Conservation (phyloP, 2,888 invertebrate species). For the Lacanobia oleracea region DNA sequence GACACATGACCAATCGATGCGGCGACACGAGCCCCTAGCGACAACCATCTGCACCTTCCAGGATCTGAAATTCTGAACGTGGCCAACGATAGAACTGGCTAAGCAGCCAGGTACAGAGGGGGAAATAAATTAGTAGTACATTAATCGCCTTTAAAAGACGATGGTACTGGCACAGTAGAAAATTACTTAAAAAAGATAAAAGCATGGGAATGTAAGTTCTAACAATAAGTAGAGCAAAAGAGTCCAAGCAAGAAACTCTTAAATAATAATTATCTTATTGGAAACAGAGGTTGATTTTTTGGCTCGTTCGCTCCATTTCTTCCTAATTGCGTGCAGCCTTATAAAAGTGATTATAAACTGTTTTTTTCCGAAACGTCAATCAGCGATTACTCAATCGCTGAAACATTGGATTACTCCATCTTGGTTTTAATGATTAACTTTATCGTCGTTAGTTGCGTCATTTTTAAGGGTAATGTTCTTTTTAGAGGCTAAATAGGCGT, state of each 20-base stretch:
- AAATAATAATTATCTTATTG: constrained; percentile 32
- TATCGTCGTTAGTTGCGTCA: constrained; percentile 17
- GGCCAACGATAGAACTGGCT: background rate
- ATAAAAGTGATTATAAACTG: constrained; percentile 40
- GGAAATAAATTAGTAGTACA: no score
- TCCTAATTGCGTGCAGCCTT: constrained; percentile 43
- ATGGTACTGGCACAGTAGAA: background rate
- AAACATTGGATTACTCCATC: constrained; percentile 44
- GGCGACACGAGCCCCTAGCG: no score
- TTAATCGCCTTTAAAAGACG: background rate
- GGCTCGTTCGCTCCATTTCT: constrained; percentile 50
- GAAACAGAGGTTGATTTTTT: constrained; percentile 12
- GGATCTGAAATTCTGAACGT: background rate
- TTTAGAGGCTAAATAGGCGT: background rate
- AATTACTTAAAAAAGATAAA: background rate
- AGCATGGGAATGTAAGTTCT: background rate
- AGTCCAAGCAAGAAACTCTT: background rate
- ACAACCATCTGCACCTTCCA: no score
- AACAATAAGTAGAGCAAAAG: background rate
- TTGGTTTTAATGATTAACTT: constrained; percentile 26
- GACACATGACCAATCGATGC: no score
- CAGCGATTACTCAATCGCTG: constrained; percentile 42
- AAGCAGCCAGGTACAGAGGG: background rate
- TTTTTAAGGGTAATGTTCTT: background rate
- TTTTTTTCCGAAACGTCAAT: constrained; percentile 39